Percentiles rank a stretch among this genome's conserved stretches.
Evolutionary conservation across 2,113 vertebrate species (phyloP).

Genomic region (Dermatemys mawii): DNA sequence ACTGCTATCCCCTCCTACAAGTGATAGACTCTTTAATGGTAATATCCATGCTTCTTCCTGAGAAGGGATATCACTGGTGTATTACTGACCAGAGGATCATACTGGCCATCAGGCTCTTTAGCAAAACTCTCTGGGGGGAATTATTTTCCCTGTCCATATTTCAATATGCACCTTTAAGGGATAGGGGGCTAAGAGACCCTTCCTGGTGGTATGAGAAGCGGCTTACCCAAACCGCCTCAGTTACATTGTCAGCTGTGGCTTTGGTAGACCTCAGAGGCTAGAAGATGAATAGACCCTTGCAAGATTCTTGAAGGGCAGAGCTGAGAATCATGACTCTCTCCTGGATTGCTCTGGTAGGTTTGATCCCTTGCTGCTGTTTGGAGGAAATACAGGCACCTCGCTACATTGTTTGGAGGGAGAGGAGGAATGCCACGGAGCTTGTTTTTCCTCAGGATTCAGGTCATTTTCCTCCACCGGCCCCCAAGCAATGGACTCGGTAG

Average conservation of each 20-base stretch:
- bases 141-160: neutral
- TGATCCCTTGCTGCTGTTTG: neutral
- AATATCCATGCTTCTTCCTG: neutral
- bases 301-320: neutral
- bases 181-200: neutral
- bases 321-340: neutral
- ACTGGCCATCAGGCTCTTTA: neutral
- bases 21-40: neutral
- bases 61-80: neutral
- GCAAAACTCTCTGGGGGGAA: neutral
- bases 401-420: neutral
- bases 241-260: neutral
- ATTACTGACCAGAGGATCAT: neutral
- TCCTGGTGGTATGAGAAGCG: neutral
- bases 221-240: neutral
- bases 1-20: neutral
- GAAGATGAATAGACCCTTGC: neutral
- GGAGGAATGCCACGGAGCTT: neutral
- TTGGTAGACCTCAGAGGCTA: neutral
- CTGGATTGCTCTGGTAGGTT: neutral
- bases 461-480: too few relatives aligned
- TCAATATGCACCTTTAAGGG: neutral
- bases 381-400: neutral
- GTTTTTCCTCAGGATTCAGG: neutral
- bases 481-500: neutral